Conservation (phyloP, 1,140 invertebrate species). For the Megathymus violae region DNA sequence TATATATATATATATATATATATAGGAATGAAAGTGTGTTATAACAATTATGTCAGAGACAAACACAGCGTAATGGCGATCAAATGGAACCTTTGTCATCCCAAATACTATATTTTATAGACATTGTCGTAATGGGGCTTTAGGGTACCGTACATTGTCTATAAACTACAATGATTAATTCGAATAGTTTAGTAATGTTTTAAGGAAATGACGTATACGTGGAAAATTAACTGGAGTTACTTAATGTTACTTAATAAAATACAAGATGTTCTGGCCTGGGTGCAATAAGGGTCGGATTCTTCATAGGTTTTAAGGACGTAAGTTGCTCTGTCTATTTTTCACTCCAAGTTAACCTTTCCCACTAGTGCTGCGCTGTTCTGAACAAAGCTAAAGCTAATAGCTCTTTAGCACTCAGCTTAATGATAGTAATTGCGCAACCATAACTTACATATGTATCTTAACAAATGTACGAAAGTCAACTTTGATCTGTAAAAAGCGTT, state of each 20-base stretch:
- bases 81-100: constrained; percentile 29
- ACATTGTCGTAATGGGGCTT: constrained; percentile 4
- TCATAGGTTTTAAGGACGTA: too few species aligned
- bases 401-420: too few species aligned
- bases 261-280: neutral
- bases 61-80: constrained; percentile 25
- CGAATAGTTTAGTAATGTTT: neutral
- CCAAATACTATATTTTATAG: constrained; percentile 18
- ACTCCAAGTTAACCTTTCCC: neutral
- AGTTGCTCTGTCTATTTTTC: neutral
- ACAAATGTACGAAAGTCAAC: too few species aligned
- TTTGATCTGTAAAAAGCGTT: too few species aligned
- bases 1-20: neutral
- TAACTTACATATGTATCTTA: too few species aligned
- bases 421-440: too few species aligned
- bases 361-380: too few species aligned
- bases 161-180: constrained; percentile 26
- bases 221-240: neutral
- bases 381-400: too few species aligned
- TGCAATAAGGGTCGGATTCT: too few species aligned
- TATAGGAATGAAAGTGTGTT: neutral
- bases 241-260: neutral
- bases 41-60: neutral
- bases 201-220: neutral
- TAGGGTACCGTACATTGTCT: constrained; percentile 14